phyloP scores from a whole-genome alignment of 2,797 vertebrate species.

The Brachyalestes nurse region DNA sequence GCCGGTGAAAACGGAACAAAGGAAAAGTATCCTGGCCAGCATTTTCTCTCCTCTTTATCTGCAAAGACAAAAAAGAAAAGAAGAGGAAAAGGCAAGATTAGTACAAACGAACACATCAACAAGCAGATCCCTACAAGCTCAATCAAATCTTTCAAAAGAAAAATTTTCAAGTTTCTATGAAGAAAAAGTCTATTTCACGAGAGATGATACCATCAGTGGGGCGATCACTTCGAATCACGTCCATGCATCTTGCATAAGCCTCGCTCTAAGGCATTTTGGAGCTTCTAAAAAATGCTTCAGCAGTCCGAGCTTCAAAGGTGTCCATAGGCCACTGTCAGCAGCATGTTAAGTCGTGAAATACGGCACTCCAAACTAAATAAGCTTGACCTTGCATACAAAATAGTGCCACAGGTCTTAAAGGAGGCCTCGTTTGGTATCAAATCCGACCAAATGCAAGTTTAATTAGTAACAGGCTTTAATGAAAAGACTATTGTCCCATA shows the following conservation, averaged over 20 bases:
- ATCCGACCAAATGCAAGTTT: neutral
- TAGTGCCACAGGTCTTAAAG: neutral
- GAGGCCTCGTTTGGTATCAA: neutral
- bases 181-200: neutral
- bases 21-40: conserved; percentile 84
- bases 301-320: neutral
- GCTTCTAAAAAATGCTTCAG: neutral
- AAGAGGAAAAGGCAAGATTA: conserved; percentile 23
- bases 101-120: neutral
- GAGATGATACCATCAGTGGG: neutral
- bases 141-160: no score
- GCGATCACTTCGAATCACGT: neutral
- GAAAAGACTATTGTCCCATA: neutral
- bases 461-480: neutral
- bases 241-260: neutral
- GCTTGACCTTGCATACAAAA: no score
- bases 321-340: neutral
- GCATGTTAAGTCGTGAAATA: neutral
- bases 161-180: no score
- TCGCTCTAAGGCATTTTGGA: neutral
- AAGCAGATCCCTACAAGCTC: neutral
- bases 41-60: conserved; percentile 81
- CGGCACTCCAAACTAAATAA: neutral
- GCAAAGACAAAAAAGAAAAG: conserved; percentile 57
- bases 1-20: conserved; percentile 77